Base-by-base conservation (phyloP, 1,140 invertebrate genomes). In the Caenorhabditis inopinata region DNA sequence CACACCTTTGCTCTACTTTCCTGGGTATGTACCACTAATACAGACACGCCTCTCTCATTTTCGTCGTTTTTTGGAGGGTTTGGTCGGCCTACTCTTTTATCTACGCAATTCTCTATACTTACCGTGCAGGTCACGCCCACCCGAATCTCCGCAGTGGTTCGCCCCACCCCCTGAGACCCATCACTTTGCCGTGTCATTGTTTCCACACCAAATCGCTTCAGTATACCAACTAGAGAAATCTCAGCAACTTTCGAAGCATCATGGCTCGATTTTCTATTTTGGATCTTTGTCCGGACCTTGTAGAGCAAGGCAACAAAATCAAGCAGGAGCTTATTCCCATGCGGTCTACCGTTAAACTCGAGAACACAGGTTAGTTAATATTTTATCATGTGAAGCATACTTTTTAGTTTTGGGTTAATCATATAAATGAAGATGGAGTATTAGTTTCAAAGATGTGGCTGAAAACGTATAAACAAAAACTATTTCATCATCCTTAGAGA, bases 121-220 rank as follows among this genome's bases (percentile, higher is more conserved):
- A 68, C 58, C 58, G 27, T 68, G 27, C 58, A 38, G 32, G 12
- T 32, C 58, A 21, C 58, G 32, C 58, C 58, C 4, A 23, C 7
- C 49, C 51, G 25, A 32, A 6, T 58, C 25, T 6, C n/a, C 58
- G 58, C 58, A 27, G 25, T 68, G 58, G 58, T 21, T 38, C 29
- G 58, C 32, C 58, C 58, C 58, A 16, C 58, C 58, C 58, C 29
- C 58, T 32, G 16, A 42, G 25, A 58, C 32, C 58, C 58, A 68
- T 68, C 58, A 68, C 58, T 68, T 68, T 68, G 32, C 38, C 58
- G 58, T 68, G 58, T 68, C 32, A 42, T 68, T 68, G 58, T 68
- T 68, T 68, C 58, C 58, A 68, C 38, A 68, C 58, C 58, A 68
- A 68, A 68, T 68, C n/a, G 58, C 58, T 38, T 68, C 58, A 68